A percentile compares a stretch with the other conserved stretches of the same genome.
phyloP scores from a whole-genome alignment of 1,140 invertebrate genomes.

The Mycetomoellerius zeteki region DNA sequence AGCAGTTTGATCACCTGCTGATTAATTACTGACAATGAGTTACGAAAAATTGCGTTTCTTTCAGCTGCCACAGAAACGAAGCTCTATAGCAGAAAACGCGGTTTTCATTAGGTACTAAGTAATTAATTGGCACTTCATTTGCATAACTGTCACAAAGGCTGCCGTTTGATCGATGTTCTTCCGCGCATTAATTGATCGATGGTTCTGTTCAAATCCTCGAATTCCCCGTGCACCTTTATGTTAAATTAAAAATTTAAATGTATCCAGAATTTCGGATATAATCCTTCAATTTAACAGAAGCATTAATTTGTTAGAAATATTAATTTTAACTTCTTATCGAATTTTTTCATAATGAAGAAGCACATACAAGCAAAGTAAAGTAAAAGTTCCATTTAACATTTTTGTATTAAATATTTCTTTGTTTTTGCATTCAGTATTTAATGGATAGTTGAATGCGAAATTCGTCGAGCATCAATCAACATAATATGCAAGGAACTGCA shows the following conservation, averaged over 20 bases:
- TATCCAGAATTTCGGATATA: not conserved
- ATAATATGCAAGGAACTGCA: not conserved
- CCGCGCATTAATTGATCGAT: constrained; percentile 60
- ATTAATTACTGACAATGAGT: constrained; percentile 42
- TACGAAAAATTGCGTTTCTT: constrained; percentile 39
- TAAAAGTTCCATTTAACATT: not conserved
- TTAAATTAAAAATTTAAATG: constrained; percentile 54
- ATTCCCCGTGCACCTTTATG: constrained; percentile 35
- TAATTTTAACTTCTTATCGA: not conserved
- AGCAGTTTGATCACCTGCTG: constrained; percentile 34
- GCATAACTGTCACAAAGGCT: constrained; percentile 63
- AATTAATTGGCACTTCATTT: constrained; percentile 68
- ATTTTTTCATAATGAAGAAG: not conserved
- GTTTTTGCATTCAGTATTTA: not conserved
- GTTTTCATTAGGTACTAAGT: constrained; percentile 61
- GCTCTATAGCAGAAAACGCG: constrained; percentile 29
- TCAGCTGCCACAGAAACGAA: constrained; percentile 15
- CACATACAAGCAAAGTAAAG: not conserved
- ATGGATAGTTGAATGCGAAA: no score
- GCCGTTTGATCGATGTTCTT: constrained; percentile 60
- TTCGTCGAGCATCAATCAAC: not conserved
- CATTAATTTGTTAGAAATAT: not conserved
- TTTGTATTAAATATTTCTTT: not conserved
- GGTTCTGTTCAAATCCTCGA: constrained; percentile 47
- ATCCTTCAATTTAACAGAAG: constrained; percentile 18